phyloP scores from a whole-genome alignment of 2,113 vertebrate species.

The Oryzias celebensis region DNA sequence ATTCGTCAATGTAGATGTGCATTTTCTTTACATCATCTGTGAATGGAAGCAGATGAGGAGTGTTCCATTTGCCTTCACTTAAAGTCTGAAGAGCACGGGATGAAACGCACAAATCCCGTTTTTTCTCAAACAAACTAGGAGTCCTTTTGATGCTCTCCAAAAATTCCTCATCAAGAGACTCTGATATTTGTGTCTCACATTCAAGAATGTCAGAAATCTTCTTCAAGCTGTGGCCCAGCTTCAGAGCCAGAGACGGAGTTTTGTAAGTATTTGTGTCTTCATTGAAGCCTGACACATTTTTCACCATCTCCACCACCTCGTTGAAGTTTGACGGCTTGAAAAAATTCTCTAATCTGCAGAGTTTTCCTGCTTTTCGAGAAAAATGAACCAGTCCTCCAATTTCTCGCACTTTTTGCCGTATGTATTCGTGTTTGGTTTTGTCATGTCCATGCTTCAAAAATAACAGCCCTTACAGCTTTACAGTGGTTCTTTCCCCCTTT shows the following conservation, averaged over 20 bases:
- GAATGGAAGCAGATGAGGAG: constrained; percentile 28
- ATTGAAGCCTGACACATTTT: too few species aligned
- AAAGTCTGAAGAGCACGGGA: constrained; percentile 15
- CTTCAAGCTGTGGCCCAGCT: too few species aligned
- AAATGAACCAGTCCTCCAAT: constrained; percentile 9
- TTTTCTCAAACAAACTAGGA: constrained; percentile 4
- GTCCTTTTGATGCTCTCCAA: constrained; percentile 4
- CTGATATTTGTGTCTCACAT: too few species aligned
- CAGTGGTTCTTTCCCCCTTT: not conserved
- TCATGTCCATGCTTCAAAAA: constrained; percentile 18
- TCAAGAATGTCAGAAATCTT: too few species aligned
- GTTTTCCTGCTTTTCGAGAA: too few species aligned
- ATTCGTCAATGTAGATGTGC: constrained; percentile 2
- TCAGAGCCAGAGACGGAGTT: too few species aligned
- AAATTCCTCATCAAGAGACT: too few species aligned
- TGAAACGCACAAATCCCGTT: constrained; percentile 25
- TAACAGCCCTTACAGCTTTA: constrained; percentile 13
- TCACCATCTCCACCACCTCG: too few species aligned
- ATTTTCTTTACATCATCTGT: too few species aligned
- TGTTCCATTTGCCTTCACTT: constrained; percentile 35
- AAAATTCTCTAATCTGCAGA: too few species aligned
- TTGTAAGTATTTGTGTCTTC: too few species aligned
- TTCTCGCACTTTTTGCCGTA: constrained; percentile 24
- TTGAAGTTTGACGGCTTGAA: too few species aligned
- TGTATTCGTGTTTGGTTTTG: constrained; percentile 1